Base-by-base conservation (phyloP, 2,888 invertebrate genomes). In the Brenthis hecate region DNA sequence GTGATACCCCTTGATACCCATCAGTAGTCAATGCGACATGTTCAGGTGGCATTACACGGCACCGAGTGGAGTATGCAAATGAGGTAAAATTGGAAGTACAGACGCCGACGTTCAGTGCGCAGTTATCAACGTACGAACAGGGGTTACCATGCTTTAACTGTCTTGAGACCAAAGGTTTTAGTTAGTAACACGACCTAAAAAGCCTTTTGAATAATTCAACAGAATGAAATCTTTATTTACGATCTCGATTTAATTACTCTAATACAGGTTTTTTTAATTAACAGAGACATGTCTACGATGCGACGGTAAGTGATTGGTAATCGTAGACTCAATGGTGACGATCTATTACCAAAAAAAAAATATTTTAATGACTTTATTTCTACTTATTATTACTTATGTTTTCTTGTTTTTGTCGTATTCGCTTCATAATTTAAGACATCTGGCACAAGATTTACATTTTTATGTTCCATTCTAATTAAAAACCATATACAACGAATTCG, bases 11-110 rank as follows among this genome's bases (percentile, higher is more conserved):
- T 63, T 67, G 66, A 67, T 66, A 72, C 72, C 66, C 71, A 69
- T 70, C 69, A 71, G 72, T 68, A 71, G 69, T 80, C 78, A 82
- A 81, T 82, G 84, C 80, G 81, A 77, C 80, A 79, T 81, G 82
- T 81, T 80, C 75, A 76, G 77, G 80, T 73, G 72, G 78, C 76
- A 78, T 80, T 78, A 75, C 77, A 82, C 77, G 80, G 80, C 78
- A 74, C 71, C 72, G 76, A 80, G 80, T 81, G 80, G 80, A 81
- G 81, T 85, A 91, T 91, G 90, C 84, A 91, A 91, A 91, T 91
- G 86, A 87, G 83, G 81, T 76, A 83, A 83, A 87, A 89, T 88
- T 85, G 85, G 84, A 82, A 85, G 88, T 85, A 85, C 72, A 81
- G 81, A 81, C 78, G 79, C 79, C 81, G 79, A 77, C 80, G 81